Evolutionary conservation across 2,888 invertebrate species (phyloP).

Genomic region (Lamproptera curius): DNA sequence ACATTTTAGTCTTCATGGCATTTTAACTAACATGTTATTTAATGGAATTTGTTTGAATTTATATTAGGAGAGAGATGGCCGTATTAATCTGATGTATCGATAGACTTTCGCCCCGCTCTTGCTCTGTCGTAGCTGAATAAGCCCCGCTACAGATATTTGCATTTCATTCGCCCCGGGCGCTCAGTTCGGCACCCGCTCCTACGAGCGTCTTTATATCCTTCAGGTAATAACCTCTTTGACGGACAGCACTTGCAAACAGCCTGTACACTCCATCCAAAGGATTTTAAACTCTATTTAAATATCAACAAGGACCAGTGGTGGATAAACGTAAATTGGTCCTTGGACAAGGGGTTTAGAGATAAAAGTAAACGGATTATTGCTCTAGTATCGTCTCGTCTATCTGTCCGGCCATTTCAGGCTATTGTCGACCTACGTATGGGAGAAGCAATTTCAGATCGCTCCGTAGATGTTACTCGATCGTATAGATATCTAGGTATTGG

Average conservation of each 20-base stretch:
- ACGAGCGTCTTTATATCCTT: slow-evolving; percentile 57
- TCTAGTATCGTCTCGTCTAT: slow-evolving; percentile 57
- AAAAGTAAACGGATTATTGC: slow-evolving; percentile 76
- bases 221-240: slow-evolving; percentile 77
- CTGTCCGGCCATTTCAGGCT: slow-evolving; percentile 42
- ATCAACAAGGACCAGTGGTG: slow-evolving; percentile 21
- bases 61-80: too few relatives aligned
- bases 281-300: slow-evolving; percentile 28
- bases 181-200: slow-evolving; percentile 31
- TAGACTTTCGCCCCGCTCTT: slow-evolving; percentile 22
- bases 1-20: too few relatives aligned
- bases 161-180: slow-evolving; percentile 63
- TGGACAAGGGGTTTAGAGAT: slow-evolving; percentile 60
- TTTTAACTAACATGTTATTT: too few relatives aligned
- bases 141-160: slow-evolving; percentile 60
- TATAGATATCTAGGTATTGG: neutral
- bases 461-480: neutral
- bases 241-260: slow-evolving; percentile 40
- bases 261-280: neutral
- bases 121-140: slow-evolving; percentile 18
- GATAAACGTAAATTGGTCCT: slow-evolving; percentile 33
- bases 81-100: slow-evolving; percentile 22
- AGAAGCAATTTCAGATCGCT: slow-evolving; percentile 1
- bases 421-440: slow-evolving; percentile 15
- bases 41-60: too few relatives aligned